phyloP scores from a whole-genome alignment of 2,888 invertebrate species.

The Meloe dianella region DNA sequence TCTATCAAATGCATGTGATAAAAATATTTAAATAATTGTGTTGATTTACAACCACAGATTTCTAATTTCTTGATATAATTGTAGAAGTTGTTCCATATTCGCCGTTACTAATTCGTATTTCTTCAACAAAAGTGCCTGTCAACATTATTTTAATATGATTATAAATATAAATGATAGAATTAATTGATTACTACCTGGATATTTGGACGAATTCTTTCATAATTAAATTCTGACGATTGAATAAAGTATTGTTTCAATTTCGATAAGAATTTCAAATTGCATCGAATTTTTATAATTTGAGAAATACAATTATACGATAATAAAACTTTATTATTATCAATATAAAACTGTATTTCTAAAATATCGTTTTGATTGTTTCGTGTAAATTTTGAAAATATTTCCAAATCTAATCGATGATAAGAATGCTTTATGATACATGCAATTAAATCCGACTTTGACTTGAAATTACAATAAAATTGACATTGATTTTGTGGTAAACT shows the following conservation, averaged over 20 bases:
- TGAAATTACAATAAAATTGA: slow-evolving; percentile 39
- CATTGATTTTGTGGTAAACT: slow-evolving; percentile 34
- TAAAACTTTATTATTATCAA: background rate
- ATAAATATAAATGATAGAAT: background rate
- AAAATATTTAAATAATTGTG: too few relatives aligned
- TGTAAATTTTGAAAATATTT: slow-evolving; percentile 41
- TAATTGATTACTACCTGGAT: background rate
- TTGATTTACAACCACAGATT: slow-evolving; percentile 2
- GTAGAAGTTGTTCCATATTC: background rate
- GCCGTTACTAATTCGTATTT: background rate
- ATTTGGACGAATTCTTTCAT: background rate
- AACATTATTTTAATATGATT: background rate
- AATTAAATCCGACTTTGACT: slow-evolving; percentile 39
- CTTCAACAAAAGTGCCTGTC: background rate
- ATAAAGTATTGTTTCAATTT: slow-evolving; percentile 4
- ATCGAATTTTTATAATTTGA: background rate
- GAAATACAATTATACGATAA: slow-evolving; percentile 2
- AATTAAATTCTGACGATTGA: background rate
- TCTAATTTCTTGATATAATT: slow-evolving; percentile 1
- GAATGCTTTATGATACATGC: slow-evolving; percentile 47
- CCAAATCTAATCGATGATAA: slow-evolving; percentile 47
- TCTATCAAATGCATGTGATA: too few relatives aligned
- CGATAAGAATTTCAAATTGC: background rate
- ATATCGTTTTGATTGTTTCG: slow-evolving; percentile 28
- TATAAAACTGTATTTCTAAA: slow-evolving; percentile 4